Evolutionary conservation across 2,113 vertebrate species (phyloP).

Genomic region (Calidris pugnax): DNA sequence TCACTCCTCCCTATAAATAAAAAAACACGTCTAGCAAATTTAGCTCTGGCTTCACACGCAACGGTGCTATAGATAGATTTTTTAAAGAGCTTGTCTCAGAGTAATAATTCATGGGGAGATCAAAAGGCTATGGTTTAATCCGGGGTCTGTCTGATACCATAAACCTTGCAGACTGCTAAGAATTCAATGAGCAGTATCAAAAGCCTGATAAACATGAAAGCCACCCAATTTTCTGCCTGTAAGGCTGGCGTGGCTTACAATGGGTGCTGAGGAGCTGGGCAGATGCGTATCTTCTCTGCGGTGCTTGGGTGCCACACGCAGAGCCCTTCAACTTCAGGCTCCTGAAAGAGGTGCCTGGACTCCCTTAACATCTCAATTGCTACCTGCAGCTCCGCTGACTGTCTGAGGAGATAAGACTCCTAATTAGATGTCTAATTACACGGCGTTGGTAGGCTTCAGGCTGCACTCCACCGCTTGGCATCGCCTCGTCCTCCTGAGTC

Average conservation of each 20-base stretch:
- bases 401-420: not conserved
- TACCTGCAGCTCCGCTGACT: not conserved
- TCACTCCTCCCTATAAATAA: not conserved
- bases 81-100: conserved; percentile 47
- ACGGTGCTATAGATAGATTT: conserved; percentile 11
- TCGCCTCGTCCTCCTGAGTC: accelerated
- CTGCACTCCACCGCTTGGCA: not conserved
- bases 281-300: not conserved
- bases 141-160: not conserved
- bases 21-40: not conserved
- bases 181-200: conserved; percentile 5
- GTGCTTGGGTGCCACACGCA: not conserved
- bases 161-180: conserved; percentile 10
- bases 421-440: not conserved
- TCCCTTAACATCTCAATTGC: not conserved
- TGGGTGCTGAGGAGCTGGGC: not conserved
- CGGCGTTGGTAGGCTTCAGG: not conserved
- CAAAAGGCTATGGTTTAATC: conserved; percentile 48
- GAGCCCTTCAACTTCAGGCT: not conserved
- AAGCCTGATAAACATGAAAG: conserved; percentile 16
- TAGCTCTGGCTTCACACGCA: not conserved
- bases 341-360: not conserved
- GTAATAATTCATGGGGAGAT: conserved; percentile 53
- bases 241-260: not conserved
- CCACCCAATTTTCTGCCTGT: not conserved